Base-by-base conservation (phyloP, 2,888 invertebrate species). In the Girardia tigrina region DNA sequence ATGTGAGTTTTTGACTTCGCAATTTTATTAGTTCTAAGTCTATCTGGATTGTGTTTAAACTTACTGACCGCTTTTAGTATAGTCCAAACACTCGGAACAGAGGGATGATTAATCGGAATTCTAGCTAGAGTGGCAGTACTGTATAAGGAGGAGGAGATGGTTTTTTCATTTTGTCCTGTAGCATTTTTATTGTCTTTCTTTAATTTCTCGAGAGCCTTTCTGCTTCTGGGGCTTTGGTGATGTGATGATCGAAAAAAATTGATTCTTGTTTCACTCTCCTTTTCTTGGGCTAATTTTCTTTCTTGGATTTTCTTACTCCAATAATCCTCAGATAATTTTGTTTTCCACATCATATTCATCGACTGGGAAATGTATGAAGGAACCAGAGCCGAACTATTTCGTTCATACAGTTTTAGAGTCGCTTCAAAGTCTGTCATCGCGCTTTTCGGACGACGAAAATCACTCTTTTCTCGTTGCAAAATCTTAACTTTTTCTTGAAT, bases 281-380 rank as follows among this genome's bases (percentile, higher is more conserved):
- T 56, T 16, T 56, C 56, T 4, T 56, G 56, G n/a, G n/a, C 56
- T 20, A 56, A 56, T 56, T 56, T 56, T 56, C 56, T 56, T n/a
- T 56, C 56, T 56, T 56, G 8, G 4, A 56, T 56, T 56, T 56
- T 56, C 56, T 56, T 56, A 20, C 23, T 56, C 56, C 56, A 56
- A n/a, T 8, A 56, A 16, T 16, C 23, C 23, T 56, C 56, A 56
- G 56, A 8, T 23, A 20, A 2, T 16, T 56, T 56, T 23, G 23
- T 56, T 56, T 56, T 56, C 56, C 56, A 56, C 56, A 56, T 56
- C 56, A 56, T 4, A n/a, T 56, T 56, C 56, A 56, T 56, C 4
- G 56, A 56, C n/a, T 56, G n/a, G n/a, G 56, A 23, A 56, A 56
- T 56, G 23, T 56, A 56, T 12, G 56, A 56, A 6, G 56, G 56